Evolutionary conservation across 2,113 vertebrate genomes (phyloP).

Genomic region (Myrmecobius fasciatus): DNA sequence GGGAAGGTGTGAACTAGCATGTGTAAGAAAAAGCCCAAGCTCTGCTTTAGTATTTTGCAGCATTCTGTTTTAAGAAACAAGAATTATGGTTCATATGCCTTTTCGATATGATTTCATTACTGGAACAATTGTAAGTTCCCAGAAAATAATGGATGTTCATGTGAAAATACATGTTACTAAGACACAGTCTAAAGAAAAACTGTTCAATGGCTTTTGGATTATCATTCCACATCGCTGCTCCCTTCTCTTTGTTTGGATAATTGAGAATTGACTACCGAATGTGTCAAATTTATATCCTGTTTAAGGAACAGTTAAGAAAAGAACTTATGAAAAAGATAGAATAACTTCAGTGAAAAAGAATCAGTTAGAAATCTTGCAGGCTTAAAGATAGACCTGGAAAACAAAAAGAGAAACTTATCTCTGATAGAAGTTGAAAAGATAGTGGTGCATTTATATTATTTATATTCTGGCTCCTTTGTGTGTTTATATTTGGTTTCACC

Average conservation of each 20-base stretch:
- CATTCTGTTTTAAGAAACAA: not conserved
- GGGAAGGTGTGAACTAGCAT: constrained; percentile 50
- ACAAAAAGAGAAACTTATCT: constrained; percentile 33
- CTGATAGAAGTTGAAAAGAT: constrained; percentile 41
- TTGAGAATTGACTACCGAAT: constrained; percentile 8
- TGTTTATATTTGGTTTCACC: not conserved
- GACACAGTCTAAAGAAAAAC: constrained; percentile 14
- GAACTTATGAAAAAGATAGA: not conserved
- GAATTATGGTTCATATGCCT: not conserved
- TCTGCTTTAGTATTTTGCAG: constrained; percentile 49
- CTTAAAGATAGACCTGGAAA: not conserved
- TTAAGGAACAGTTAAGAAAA: constrained; percentile 40
- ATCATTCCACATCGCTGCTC: not conserved
- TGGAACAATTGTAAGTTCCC: constrained; percentile 42
- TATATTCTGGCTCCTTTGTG: constrained; percentile 24
- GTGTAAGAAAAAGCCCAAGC: constrained; percentile 41
- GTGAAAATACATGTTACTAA: constrained; percentile 32
- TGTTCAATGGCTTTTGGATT: constrained; percentile 28
- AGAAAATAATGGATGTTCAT: not conserved
- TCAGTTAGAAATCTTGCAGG: not conserved
- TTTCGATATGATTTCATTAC: constrained; percentile 38
- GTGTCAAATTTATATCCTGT: constrained; percentile 42
- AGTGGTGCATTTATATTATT: not conserved
- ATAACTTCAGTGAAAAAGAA: not conserved
- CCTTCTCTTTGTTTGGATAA: constrained; percentile 36